Evolutionary conservation across 2,888 invertebrate species (phyloP), one percentile per base, ranked within the genome.

Genomic region (Quadroppia sp.): DNA sequence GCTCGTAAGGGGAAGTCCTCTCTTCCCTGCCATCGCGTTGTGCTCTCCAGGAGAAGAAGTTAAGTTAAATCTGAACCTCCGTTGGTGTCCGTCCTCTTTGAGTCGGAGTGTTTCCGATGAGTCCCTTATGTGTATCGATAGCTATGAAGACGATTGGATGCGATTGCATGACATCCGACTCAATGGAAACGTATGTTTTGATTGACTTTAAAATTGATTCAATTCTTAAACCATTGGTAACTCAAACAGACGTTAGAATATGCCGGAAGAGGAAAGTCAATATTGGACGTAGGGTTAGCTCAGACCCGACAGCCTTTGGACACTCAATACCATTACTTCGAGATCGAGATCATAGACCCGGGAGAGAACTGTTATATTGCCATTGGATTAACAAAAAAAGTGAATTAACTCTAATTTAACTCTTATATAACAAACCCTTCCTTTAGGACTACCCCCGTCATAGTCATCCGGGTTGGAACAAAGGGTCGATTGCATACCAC

Each of bases 401-500:
- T 84, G 79, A 36, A 9, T 36, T 9, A n/a, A n/a, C 9, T 36
- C 36, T 36, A 7, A 36, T 80, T 25, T 50, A 40, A 30, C 17
- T 15, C 72, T 75, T 75, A 17, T 45, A 28, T n/a, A n/a, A n/a
- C 11, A 20, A 25, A 1, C 2, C 50, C 20, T 72, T 25, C 17
- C 32, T 9, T 36, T 77, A 85, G 84, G 84, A 85, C 77, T 86
- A 85, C 78, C 85, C 85, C 6, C 82, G 83, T 78, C 82, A 84
- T 75, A 80, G 85, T 77, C 85, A 85, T 78, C 85, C 85, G 30
- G 86, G 86, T 2, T 86, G 86, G 86, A 85, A 85, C 78, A 82
- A 83, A 79, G 85, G 85, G n/a, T 85, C 85, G 30, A 84, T 86
- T 78, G 86, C 85, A 70, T 86, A 85, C 79, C 85, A 85, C 80